Evolutionary conservation across 2,797 vertebrate species (phyloP).

Genomic region (Vireo griseus): DNA sequence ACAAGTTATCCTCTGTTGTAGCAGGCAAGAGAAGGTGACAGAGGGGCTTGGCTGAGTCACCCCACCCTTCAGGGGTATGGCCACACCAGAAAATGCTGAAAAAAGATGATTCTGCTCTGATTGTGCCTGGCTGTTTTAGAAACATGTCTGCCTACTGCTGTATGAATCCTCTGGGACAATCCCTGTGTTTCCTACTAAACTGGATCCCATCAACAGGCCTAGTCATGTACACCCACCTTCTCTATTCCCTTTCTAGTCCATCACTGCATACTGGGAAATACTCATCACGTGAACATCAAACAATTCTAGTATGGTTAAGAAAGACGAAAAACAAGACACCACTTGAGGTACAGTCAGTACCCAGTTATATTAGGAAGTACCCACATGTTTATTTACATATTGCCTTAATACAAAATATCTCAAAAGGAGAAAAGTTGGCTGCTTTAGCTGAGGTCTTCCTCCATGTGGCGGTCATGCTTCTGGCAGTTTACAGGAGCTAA

Average conservation of each 20-base stretch:
- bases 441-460: neutral
- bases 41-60: neutral
- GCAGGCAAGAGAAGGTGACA: neutral
- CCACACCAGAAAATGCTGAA: neutral
- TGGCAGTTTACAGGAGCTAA: neutral
- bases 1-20: neutral
- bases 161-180: neutral
- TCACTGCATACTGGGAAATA: rapidly evolving
- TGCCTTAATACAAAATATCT: neutral
- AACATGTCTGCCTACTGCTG: neutral
- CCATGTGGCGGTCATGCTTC: rapidly evolving
- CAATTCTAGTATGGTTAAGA: neutral
- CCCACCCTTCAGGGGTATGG: neutral
- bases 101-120: neutral
- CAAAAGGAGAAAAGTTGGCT: neutral
- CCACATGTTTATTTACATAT: neutral
- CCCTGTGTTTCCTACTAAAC: neutral
- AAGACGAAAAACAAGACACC: neutral
- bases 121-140: neutral
- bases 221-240: neutral
- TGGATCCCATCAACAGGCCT: rapidly evolving
- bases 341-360: rapidly evolving
- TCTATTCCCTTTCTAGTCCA: neutral
- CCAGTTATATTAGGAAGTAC: neutral
- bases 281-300: neutral